Evolutionary conservation across 2,113 vertebrate species (phyloP), one percentile per base, ranked within the genome.

Genomic region (Microcebus murinus): DNA sequence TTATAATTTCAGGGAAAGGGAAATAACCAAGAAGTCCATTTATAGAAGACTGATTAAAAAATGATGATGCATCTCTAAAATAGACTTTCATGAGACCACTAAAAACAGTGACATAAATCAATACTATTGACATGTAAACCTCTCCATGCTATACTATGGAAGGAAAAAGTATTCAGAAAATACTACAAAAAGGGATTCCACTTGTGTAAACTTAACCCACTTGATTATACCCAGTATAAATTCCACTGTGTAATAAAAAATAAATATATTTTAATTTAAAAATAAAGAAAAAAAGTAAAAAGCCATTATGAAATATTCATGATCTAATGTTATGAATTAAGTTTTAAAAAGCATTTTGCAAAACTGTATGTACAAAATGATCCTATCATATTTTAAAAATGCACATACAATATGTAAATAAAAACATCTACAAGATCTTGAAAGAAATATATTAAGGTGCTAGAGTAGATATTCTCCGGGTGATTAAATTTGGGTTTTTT

Each of bases 41-140:
- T 92, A 83, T 45, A 94, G 74, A 61, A 59, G 67, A 80, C 9
- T 36, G 31, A 68, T 93, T 71, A 67, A 97, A 95, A 95, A 91
- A 86, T 13, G 71, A 80, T 77, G 6, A 12, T 65, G 34, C 61
- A 81, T 90, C 42, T 79, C 52, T 90, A 94, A 92, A 91, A 91
- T 4, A 96, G 63, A 90, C 13, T 80, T 96, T 90, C 70, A 91
- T 55, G 52, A 93, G 79, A 81, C 42, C 27, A 83, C 81, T 97
- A 94, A 90, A 90, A 39, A 80, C 55, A 93, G 45, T 76, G 59
- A 61, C n/a, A 87, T 14, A 87, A 74, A 90, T 94, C 74, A 93
- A 20, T 94, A 70, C 59, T 95, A 95, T 5, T 97, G 89, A 77
- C 65, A 61, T 8, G 4, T 3, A 84, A 50, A 76, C 18, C 34